These are phyloP conservation scores for Sesia bembeciformis DNA, from an alignment of 2,888 invertebrate species.

Conservation along the genomic window DNA sequence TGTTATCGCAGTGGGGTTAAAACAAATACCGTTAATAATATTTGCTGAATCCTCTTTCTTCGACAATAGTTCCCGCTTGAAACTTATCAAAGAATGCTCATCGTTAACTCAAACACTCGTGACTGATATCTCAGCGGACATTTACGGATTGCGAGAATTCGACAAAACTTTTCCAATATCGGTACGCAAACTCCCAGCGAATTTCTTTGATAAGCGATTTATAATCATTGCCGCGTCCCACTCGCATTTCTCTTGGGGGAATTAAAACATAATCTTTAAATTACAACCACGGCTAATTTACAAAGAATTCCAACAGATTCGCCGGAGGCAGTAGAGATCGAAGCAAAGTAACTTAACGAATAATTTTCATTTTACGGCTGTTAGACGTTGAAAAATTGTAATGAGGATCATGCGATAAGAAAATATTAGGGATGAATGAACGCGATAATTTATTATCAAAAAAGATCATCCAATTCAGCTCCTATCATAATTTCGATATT, in stretches of 20 bases:
- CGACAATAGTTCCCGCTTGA: slow-evolving; percentile 5
- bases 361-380: slow-evolving; percentile 13
- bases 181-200: slow-evolving; percentile 34
- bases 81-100: slow-evolving; percentile 16
- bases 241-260: not conserved
- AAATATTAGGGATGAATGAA: not conserved
- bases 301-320: slow-evolving; percentile 13
- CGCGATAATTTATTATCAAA: not conserved
- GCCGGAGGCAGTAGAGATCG: not conserved
- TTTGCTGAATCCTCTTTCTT: not conserved
- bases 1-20: too few relatives aligned
- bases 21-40: too few relatives aligned
- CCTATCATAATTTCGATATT: too few relatives aligned
- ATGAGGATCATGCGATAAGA: not conserved
- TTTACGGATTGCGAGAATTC: slow-evolving; percentile 39
- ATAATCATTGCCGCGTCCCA: slow-evolving; percentile 43
- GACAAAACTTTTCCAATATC: slow-evolving; percentile 59
- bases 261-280: slow-evolving; percentile 2
- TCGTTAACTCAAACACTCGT: slow-evolving; percentile 32
- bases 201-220: slow-evolving; percentile 65
- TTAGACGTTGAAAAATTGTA: slow-evolving; percentile 3
- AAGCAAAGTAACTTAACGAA: slow-evolving; percentile 7
- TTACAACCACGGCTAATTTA: slow-evolving; percentile 15
- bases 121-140: slow-evolving; percentile 44
- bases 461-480: not conserved